A percentile compares a stretch with the other conserved stretches of the same genome.
phyloP scores from a whole-genome alignment of 2,113 vertebrate species.

The Mustelus asterias region DNA sequence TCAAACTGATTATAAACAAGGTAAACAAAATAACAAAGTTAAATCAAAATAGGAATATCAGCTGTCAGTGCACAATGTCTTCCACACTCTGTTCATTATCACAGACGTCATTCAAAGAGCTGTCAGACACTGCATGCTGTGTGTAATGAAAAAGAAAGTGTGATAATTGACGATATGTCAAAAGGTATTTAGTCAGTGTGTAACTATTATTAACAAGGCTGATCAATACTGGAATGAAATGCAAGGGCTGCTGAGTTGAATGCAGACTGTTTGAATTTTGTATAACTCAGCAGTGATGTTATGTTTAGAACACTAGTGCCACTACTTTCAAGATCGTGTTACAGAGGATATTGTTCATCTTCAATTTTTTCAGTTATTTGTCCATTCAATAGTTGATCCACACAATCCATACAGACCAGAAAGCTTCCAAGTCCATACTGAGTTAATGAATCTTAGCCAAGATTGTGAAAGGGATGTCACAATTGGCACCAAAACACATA shows the following conservation, averaged over 20 bases:
- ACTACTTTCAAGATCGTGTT: not conserved
- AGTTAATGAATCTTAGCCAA: not conserved
- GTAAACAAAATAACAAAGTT: not conserved
- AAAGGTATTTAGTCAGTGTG: not conserved
- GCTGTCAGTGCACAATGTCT: not conserved
- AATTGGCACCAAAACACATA: not conserved
- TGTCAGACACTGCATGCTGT: not conserved
- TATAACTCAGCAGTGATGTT: not conserved
- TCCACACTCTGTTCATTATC: not conserved
- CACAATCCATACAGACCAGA: not conserved
- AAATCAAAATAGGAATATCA: slow-evolving; percentile 10
- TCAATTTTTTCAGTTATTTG: not conserved
- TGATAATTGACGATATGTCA: not conserved
- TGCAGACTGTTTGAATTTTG: not conserved
- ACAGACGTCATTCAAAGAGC: not conserved
- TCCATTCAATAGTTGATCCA: not conserved
- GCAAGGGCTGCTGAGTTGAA: not conserved
- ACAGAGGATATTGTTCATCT: not conserved
- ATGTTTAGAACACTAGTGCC: not conserved
- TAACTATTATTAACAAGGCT: not conserved
- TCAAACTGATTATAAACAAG: not conserved
- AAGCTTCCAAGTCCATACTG: not conserved
- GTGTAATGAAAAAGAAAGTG: not conserved
- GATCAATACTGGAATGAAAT: not conserved
- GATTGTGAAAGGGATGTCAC: not conserved